Percentiles rank a stretch among this genome's conserved stretches.
Conservation (phyloP, 2,888 invertebrate species). For the Melanostoma scalare region DNA sequence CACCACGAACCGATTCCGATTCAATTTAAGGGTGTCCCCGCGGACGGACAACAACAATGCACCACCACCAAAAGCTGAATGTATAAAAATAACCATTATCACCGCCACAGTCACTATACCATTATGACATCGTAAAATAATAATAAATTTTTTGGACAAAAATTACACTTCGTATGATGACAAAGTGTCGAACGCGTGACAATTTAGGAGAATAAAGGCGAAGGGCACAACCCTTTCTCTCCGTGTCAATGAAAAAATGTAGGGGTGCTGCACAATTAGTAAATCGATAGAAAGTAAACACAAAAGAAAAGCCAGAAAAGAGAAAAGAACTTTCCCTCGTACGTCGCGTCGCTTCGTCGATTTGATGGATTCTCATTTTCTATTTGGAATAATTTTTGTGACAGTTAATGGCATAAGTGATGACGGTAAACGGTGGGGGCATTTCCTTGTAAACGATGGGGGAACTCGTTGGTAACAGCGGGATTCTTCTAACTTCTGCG, state of each 20-base stretch:
- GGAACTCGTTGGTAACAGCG: slow-evolving; percentile 20
- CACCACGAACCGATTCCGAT: background rate
- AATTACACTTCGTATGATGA: slow-evolving; percentile 46
- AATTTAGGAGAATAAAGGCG: background rate
- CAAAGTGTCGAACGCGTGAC: slow-evolving; percentile 37
- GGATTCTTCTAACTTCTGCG: slow-evolving; percentile 2
- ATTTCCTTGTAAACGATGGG: background rate
- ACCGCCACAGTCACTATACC: background rate
- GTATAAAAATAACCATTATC: slow-evolving; percentile 63
- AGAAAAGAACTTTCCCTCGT: slow-evolving; percentile 24
- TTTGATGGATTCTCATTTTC: slow-evolving; percentile 21
- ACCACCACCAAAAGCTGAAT: slow-evolving; percentile 47
- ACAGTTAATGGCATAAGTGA: slow-evolving; percentile 55
- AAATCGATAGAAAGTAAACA: slow-evolving; percentile 30
- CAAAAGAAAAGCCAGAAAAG: background rate
- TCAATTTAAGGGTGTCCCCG: slow-evolving; percentile 33
- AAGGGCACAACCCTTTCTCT: slow-evolving; percentile 44
- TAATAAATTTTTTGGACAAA: slow-evolving; percentile 28
- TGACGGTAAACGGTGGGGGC: slow-evolving; percentile 37
- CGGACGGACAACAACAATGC: slow-evolving; percentile 31
- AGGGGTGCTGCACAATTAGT: slow-evolving; percentile 35
- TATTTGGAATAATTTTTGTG: slow-evolving; percentile 23
- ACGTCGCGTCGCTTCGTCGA: too few relatives aligned
- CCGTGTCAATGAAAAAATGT: background rate
- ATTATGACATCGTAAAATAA: slow-evolving; percentile 30